Percentiles rank a stretch among this genome's conserved stretches.
phyloP scores from a whole-genome alignment of 35 echinoderm and acorn worm species.

The Amphiura filiformis region DNA sequence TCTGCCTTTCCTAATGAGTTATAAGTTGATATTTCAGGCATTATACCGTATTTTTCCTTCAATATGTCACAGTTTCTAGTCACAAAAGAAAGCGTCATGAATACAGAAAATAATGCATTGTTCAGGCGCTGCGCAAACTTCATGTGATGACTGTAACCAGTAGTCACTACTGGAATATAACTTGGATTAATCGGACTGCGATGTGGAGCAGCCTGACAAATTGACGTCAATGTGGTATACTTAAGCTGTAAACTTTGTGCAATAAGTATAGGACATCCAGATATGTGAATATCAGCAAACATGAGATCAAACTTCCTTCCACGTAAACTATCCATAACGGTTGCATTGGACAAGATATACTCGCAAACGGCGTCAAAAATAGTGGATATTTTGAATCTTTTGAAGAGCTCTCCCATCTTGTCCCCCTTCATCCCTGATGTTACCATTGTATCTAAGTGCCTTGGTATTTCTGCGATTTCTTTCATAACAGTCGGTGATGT shows the following conservation, averaged over 20 bases:
- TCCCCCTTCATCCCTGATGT: no score
- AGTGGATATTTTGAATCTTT: no score
- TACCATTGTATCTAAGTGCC: no score
- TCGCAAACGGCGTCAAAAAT: no score
- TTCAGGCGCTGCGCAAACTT: neutral
- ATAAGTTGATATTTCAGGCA: neutral
- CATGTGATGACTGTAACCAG: neutral
- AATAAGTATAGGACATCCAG: slow-evolving; percentile 4
- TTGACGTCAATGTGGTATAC: neutral
- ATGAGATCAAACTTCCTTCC: slow-evolving; percentile 5
- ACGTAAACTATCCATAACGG: slow-evolving; percentile 5
- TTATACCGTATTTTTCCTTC: neutral
- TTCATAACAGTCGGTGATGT: no score
- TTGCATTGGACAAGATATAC: neutral
- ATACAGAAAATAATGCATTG: neutral
- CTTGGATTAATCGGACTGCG: slow-evolving; percentile 5
- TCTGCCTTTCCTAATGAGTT: neutral
- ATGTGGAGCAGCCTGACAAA: neutral
- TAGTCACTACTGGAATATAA: neutral
- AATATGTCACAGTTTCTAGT: neutral
- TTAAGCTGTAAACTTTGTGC: neutral
- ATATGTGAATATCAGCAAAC: neutral
- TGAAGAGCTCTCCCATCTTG: no score
- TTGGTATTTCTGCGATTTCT: no score
- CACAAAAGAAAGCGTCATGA: neutral